phyloP scores from a whole-genome alignment of 2,113 vertebrate genomes.

The Pseudopodoces humilis region DNA sequence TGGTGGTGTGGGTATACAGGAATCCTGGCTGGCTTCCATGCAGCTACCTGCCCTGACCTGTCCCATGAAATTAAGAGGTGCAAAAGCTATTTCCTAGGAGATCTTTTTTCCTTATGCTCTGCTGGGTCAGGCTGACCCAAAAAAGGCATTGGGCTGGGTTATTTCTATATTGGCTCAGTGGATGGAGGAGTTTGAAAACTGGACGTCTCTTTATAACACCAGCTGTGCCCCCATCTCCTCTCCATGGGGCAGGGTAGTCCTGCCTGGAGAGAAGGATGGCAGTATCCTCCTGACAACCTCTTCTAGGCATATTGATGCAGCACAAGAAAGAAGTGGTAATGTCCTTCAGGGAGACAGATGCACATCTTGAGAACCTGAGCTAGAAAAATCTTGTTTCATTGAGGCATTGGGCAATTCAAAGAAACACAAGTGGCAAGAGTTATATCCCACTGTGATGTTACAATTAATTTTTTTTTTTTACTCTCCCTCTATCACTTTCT shows the following conservation, averaged over 20 bases:
- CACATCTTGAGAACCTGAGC: not conserved
- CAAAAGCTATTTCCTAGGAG: conserved; percentile 34
- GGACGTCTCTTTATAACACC: not conserved
- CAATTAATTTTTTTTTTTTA: not conserved
- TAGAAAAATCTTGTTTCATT: not conserved
- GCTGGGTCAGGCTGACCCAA: not conserved
- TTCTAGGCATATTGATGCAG: not conserved
- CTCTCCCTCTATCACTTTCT: not conserved
- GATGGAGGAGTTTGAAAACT: not conserved
- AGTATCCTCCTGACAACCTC: not conserved
- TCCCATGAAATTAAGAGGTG: not conserved
- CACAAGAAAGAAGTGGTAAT: not conserved
- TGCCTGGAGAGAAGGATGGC: not conserved
- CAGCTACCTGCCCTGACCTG: conserved; percentile 5
- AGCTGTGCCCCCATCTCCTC: not conserved
- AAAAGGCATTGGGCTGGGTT: not conserved
- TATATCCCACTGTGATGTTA: not conserved
- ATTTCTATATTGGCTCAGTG: not conserved
- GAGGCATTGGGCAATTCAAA: not conserved
- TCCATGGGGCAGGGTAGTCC: not conserved
- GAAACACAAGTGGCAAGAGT: not conserved
- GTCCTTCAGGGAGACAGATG: not conserved
- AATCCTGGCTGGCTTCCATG: conserved; percentile 15
- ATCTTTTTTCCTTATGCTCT: not conserved
- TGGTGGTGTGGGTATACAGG: not conserved